Base-by-base conservation (phyloP, 1,140 invertebrate species). In the Drosophila nasuta region DNA sequence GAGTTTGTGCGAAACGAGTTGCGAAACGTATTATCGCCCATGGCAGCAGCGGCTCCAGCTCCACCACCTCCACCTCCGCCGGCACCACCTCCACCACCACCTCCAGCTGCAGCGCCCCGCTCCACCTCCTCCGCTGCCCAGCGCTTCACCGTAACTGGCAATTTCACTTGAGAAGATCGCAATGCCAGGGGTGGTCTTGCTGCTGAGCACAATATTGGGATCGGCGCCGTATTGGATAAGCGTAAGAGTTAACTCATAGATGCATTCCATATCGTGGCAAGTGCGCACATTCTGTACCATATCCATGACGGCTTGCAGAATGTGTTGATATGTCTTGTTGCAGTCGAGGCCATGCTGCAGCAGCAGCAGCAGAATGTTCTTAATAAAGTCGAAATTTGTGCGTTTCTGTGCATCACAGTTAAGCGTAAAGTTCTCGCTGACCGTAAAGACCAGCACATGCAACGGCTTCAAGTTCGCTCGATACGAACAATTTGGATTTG, bases 401-500 rank as follows among this genome's bases (percentile, higher is more conserved):
- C 93, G 93, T 92, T 96, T 96, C 81, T 96, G 93, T 43, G 89
- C 91, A 75, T 94, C 94, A 92, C 94, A 94, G 80, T 94, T 95
- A 17, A 96, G 91, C n/a, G 94, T 95, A 75, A 96, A 96, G 68
- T 96, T 96, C 91, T 96, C 96, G 52, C 95, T 95, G 56, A 95
- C 95, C 51, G 95, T 95, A 87, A 96, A 96, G 75, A 96, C 95
- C 38, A 96, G 93, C 17, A 96, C 95, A 77, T 96, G 95, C 10
- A 96, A 91, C 0, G 96, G 96, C 6, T 96, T 96, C 6, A 96
- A 88, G 83, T 96, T 95, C 30, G 94, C 94, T 25, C 95, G 93
- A 70, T 95, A 96, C 49, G 95, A 95, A 91, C 96, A 96, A 90
- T 96, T 96, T 20, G 95, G 95, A 92, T 96, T 96, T 5, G 95